phyloP scores from a whole-genome alignment of 2,888 invertebrate species.

The Lycophotia porphyrea region DNA sequence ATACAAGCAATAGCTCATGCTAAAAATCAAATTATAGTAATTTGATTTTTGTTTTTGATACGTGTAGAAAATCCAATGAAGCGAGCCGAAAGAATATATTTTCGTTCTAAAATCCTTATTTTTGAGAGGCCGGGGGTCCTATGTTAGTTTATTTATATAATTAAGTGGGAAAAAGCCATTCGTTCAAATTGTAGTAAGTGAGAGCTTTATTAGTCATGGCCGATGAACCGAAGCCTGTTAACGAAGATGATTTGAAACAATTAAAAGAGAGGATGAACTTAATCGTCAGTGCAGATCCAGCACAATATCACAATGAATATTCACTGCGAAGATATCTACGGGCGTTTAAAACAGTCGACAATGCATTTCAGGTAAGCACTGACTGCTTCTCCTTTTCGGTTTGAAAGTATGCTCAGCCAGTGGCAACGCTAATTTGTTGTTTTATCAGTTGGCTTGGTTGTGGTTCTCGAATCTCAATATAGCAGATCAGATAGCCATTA shows the following conservation, averaged over 20 bases:
- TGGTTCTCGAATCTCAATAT: background rate
- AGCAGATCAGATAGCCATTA: background rate
- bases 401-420: background rate
- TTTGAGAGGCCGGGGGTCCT: slow-evolving; percentile 14
- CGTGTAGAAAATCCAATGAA: slow-evolving; percentile 51
- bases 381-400: background rate
- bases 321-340: slow-evolving; percentile 93
- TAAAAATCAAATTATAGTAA: slow-evolving; percentile 1
- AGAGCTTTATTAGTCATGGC: slow-evolving; percentile 73
- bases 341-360: slow-evolving; percentile 94
- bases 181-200: slow-evolving; percentile 15
- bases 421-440: background rate
- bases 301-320: slow-evolving; percentile 94
- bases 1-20: slow-evolving; percentile 13
- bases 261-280: slow-evolving; percentile 93
- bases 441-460: background rate
- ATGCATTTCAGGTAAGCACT: slow-evolving; percentile 92
- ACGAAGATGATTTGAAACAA: slow-evolving; percentile 91
- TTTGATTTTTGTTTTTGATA: slow-evolving; percentile 30
- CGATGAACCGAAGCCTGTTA: slow-evolving; percentile 88
- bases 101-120: slow-evolving; percentile 46
- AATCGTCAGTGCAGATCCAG: slow-evolving; percentile 93
- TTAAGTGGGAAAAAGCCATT: slow-evolving; percentile 14
- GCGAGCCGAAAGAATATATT: slow-evolving; percentile 26
- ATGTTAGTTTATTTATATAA: slow-evolving; percentile 8